A percentile compares a stretch with the other conserved stretches of the same genome.
Evolutionary conservation across 2,797 vertebrate species (phyloP).

Genomic region (Manis pentadactyla): DNA sequence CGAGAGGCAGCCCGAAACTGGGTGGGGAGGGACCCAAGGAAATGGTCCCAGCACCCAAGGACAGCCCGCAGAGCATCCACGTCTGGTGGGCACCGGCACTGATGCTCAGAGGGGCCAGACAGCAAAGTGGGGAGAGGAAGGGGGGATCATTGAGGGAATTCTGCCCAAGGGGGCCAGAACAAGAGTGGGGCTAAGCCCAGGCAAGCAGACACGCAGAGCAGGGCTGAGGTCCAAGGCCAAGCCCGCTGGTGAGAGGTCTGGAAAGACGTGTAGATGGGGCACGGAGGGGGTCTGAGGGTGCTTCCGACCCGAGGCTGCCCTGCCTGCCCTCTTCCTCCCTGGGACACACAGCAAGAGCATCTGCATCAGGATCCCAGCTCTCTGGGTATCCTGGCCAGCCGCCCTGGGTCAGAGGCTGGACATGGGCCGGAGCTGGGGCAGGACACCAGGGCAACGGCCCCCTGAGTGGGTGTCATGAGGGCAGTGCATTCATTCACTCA

Average conservation of each 20-base stretch:
- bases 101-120: neutral
- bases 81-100: fast-evolving
- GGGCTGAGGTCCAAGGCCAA: neutral
- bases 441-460: neutral
- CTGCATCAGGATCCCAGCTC: neutral
- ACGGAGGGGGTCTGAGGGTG: neutral
- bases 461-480: fast-evolving
- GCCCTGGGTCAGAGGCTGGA: neutral
- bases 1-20: neutral
- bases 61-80: neutral
- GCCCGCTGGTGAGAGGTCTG: neutral
- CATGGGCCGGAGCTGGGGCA: neutral
- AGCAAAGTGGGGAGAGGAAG: neutral
- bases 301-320: fast-evolving
- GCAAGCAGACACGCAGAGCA: neutral
- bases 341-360: neutral
- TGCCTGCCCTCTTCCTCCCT: fast-evolving
- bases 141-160: fast-evolving
- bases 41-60: neutral
- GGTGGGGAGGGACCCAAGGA: neutral
- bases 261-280: neutral
- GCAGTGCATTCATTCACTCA: fast-evolving
- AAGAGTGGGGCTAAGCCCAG: neutral
- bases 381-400: fast-evolving
- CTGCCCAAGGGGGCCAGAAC: neutral